Conservation (phyloP, 1,140 invertebrate genomes). For the Adelges cooleyi region DNA sequence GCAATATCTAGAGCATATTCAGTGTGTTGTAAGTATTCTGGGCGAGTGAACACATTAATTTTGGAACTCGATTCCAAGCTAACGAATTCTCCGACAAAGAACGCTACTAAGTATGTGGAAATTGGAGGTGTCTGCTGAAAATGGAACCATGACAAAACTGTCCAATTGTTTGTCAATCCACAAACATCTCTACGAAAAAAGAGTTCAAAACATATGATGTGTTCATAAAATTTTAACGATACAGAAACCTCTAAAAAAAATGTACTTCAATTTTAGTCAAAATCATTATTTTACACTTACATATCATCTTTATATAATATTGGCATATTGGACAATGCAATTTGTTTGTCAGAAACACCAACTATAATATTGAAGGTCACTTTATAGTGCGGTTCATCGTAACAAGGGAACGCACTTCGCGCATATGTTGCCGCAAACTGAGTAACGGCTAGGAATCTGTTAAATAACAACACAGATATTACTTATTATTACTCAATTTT, state of each 20-base stretch:
- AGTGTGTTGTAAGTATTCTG: slow-evolving; percentile 35
- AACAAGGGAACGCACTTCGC: slow-evolving; percentile 72
- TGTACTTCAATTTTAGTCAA: too few species aligned
- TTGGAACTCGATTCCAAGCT: neutral
- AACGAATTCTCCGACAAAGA: slow-evolving; percentile 49
- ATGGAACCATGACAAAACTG: neutral
- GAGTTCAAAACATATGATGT: too few species aligned
- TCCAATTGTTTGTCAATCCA: too few species aligned
- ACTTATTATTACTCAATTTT: too few species aligned
- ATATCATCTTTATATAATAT: too few species aligned
- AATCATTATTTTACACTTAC: too few species aligned
- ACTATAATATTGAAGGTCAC: slow-evolving; percentile 58
- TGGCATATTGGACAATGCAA: slow-evolving; percentile 51
- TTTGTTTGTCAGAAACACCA: slow-evolving; percentile 43
- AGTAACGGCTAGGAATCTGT: slow-evolving; percentile 49
- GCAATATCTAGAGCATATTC: slow-evolving; percentile 38
- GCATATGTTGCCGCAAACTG: slow-evolving; percentile 88
- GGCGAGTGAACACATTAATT: neutral
- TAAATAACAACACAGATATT: too few species aligned
- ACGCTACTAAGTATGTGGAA: slow-evolving; percentile 64
- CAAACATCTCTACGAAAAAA: too few species aligned
- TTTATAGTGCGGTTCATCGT: slow-evolving; percentile 77
- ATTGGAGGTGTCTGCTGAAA: slow-evolving; percentile 47
- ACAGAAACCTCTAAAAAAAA: too few species aligned
- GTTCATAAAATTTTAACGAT: too few species aligned